Evolutionary conservation across 2,888 invertebrate genomes (phyloP), one percentile per base, ranked within the genome.

Genomic region (Drosophila melanosoma): DNA sequence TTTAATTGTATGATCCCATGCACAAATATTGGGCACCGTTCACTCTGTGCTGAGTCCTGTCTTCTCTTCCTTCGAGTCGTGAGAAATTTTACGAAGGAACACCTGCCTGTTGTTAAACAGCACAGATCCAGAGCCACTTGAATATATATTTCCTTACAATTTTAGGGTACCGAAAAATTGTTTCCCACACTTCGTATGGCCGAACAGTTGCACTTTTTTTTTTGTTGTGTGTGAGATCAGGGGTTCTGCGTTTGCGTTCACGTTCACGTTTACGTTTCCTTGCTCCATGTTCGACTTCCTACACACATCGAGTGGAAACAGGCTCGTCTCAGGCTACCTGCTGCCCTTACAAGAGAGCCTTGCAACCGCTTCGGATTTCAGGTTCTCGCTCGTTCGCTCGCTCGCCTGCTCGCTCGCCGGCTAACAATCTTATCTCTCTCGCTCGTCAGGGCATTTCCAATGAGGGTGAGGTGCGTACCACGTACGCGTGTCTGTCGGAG

Each of bases 1-100:
- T 87, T 87, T 83, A 74, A 64, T 69, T 54, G 71, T 76, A 68
- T 73, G 73, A 76, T 79, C 73, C 76, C 71, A 69, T 76, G 57
- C 76, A 69, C 80, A 79, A 71, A 81, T 63, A 74, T 58, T 60
- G 71, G 49, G 40, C 60, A 36, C 53, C 61, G 54, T 35, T 52
- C 45, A 45, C 20, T 32, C 36, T 35, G 26, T 49, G 57, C 33
- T 73, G 72, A 69, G 81, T 87, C 82, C 89, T 87, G 76, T 56
- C 56, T n/a, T 29, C 8, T 66, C 69, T 69, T 83, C 74, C 81
- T 82, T 73, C 74, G 65, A 70, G 74, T 87, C 92, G 91, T 92
- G 91, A 90, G 92, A 91, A 92, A 91, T 90, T 90, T 91, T 92
- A 77, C 74, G 71, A 82, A 81, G 81, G 87, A 91, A 92, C 93